A percentile compares a stretch with the other conserved stretches of the same genome.
Conservation (phyloP, 2,888 invertebrate genomes). For the Synanthedon formicaeformis region DNA sequence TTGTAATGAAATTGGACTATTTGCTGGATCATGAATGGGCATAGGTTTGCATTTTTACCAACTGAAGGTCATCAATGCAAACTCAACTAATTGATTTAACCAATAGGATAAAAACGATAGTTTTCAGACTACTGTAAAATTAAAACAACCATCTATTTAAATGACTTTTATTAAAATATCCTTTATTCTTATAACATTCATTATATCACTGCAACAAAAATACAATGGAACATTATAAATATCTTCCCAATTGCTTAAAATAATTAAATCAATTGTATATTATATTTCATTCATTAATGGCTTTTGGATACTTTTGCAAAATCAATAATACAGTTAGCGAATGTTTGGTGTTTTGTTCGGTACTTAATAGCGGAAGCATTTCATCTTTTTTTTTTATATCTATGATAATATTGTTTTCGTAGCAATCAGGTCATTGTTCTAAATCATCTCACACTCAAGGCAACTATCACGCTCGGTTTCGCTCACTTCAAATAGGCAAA, state of each 20-base stretch:
- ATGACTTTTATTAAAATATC: conserved; percentile 72
- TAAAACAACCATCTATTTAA: conserved; percentile 41
- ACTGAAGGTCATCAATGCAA: no score
- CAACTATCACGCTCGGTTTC: conserved; percentile 26
- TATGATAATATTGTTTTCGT: conserved; percentile 1
- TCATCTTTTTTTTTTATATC: background rate
- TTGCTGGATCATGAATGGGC: no score
- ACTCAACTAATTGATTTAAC: no score
- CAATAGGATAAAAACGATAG: no score
- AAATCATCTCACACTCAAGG: conserved; percentile 27
- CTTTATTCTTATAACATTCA: conserved; percentile 72
- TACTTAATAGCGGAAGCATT: background rate
- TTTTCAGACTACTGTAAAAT: background rate
- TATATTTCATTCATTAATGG: conserved; percentile 42
- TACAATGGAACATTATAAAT: conserved; percentile 70
- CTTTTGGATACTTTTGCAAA: background rate
- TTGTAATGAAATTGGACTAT: no score
- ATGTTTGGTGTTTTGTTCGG: background rate
- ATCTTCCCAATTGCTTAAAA: conserved; percentile 62
- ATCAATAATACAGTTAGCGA: background rate
- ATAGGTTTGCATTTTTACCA: no score
- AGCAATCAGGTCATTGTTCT: conserved; percentile 30
- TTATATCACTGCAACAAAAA: conserved; percentile 71
- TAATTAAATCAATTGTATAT: conserved; percentile 46
- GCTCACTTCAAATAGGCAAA: conserved; percentile 26